Evolutionary conservation across 2,888 invertebrate genomes (phyloP).

Genomic region (Drosophila picticornis): DNA sequence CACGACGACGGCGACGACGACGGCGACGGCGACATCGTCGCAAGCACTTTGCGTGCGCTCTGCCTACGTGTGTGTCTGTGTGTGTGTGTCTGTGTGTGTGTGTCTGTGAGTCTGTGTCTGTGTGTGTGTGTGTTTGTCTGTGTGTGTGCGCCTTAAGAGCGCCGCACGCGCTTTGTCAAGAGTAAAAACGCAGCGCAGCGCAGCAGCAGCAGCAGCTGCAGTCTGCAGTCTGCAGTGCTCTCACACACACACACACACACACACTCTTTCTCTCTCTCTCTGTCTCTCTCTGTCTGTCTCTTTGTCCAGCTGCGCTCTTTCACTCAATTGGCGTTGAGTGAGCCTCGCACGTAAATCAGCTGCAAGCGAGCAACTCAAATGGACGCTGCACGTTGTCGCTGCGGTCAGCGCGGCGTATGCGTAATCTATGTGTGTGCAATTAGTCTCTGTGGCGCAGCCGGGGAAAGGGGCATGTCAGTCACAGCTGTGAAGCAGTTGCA

Average conservation of each 20-base stretch:
- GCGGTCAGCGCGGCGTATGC: constrained; percentile 74
- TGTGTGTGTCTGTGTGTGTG: constrained; percentile 27
- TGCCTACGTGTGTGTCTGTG: constrained; percentile 12
- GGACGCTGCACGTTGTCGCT: constrained; percentile 46
- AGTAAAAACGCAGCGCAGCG: constrained; percentile 62
- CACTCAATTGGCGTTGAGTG: constrained; percentile 51
- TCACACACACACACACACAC: constrained; percentile 4
- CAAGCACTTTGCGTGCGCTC: constrained; percentile 46
- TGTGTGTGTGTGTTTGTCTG: constrained; percentile 27
- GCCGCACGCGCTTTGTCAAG: constrained; percentile 72
- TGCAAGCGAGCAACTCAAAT: constrained; percentile 54
- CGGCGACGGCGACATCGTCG: constrained; percentile 33
- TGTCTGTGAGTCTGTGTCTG: constrained; percentile 24
- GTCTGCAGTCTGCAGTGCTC: constrained; percentile 26
- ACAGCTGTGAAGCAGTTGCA: constrained; percentile 21
- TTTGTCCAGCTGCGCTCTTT: constrained; percentile 38
- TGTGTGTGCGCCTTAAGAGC: constrained; percentile 64
- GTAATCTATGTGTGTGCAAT: constrained; percentile 49
- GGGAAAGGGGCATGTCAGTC: neutral
- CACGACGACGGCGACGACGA: constrained; percentile 47
- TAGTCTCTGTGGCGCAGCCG: neutral
- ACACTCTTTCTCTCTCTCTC: neutral
- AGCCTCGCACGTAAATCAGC: constrained; percentile 65
- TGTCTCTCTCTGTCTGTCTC: neutral
- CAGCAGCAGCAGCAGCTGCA: constrained; percentile 47